Evolutionary conservation across 2,797 vertebrate species (phyloP), one percentile per base, ranked within the genome.

Genomic region (Bovichtus diacanthus): DNA sequence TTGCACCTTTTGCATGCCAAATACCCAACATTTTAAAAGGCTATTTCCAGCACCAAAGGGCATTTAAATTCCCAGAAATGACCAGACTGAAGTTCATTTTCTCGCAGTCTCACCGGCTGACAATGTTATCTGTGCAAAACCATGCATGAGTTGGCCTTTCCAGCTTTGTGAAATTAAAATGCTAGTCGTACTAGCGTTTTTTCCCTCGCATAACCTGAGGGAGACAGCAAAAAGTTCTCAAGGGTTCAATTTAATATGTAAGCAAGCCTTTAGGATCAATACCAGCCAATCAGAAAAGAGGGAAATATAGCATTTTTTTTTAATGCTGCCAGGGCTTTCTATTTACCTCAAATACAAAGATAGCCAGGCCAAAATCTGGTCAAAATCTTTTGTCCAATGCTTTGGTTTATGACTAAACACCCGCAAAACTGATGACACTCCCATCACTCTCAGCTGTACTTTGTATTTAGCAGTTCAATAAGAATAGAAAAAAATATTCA

Each of bases 91-190:
- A 50, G 43, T 50, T 34, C 25, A 64, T 62, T 61, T 70, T 49
- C 50, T 16, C 25, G 41, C 50, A 19, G 66, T 56, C 46, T 51
- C 29, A 66, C 36, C 1, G 16, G 46, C 63, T 68, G 49, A 68
- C 60, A 53, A 23, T 53, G 61, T 51, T 60, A 71, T 66, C 54
- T 66, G 29, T 61, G 19, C 61, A 66, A 39, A 76, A 63, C 50
- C 47, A 47, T 31, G 44, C 50, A 46, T 15, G 27, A 68, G 41
- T 27, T 62, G 27, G 25, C 43, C 63, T 67, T 73, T 51, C 41
- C 44, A 51, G n/a, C 34, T 56, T 34, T 61, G 56, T 49, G 5
- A 21, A 64, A 76, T 76, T 43, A 76, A 70, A 56, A 63, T 69
- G 5, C 41, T 3, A 31, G 10, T 60, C 5, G 0, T 53, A 39